Conservation (phyloP, 2,113 vertebrate species). For the Scopus umbretta region DNA sequence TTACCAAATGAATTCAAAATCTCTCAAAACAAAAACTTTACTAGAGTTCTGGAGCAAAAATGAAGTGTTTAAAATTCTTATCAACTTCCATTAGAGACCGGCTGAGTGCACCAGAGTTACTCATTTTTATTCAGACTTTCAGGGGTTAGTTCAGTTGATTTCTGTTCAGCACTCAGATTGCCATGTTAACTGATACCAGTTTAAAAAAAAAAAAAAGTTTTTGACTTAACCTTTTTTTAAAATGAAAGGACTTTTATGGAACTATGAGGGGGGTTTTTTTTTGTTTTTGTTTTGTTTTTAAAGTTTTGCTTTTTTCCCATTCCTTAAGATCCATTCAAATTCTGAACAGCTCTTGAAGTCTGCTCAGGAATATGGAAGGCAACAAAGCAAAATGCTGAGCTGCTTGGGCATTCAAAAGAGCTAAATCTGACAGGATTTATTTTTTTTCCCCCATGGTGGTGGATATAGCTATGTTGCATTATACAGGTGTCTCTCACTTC, state of each 20-base stretch:
- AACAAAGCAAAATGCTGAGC: neutral
- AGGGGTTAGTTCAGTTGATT: neutral
- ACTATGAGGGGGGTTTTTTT: rapidly evolving
- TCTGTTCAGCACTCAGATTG: neutral
- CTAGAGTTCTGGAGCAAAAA: neutral
- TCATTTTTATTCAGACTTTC: neutral
- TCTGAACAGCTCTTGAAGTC: neutral
- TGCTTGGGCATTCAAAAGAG: neutral
- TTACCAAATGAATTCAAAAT: neutral
- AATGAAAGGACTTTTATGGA: neutral
- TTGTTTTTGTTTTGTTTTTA: neutral
- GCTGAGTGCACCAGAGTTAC: conserved; percentile 59
- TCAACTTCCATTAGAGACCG: neutral
- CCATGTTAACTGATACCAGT: neutral
- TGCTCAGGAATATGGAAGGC: neutral
- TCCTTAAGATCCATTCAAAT: neutral
- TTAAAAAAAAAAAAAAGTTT: rapidly evolving
- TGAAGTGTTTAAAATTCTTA: neutral
- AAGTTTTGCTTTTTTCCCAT: neutral
- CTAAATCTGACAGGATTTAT: neutral
- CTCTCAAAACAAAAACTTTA: neutral
- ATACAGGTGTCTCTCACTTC: neutral
- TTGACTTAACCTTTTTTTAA: neutral
- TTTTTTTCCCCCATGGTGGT: neutral
- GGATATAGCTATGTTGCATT: neutral